Base-by-base conservation (phyloP, 2,888 invertebrate species). In the Sicus ferrugineus region DNA sequence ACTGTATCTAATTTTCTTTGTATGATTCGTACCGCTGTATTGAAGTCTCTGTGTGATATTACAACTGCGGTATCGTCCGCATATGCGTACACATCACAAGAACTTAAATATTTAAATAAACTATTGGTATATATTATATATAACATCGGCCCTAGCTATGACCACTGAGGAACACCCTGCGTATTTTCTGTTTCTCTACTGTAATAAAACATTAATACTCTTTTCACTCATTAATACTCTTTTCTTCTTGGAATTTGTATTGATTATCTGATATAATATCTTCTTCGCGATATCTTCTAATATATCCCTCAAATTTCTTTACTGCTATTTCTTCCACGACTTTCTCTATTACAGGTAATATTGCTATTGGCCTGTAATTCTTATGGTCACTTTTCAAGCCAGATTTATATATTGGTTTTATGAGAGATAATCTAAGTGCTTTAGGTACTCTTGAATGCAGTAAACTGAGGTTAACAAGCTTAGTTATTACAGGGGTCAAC, bases 121-220 rank as follows among this genome's bases (percentile, higher is more conserved):
- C n/a, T 19, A n/a, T 62, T 62, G 11, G 62, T 16, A 46, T 62
- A 62, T 5, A 46, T 16, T 9, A 68, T 38, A n/a, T 26, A 63
- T 28, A 54, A 21, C 30, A 68, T 46, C n/a, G 68, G 65, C 9
- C 42, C 65, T 4, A 70, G 56, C n/a, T 70, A 64, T 2, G 67
- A 67, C 16, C 64, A 67, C 11, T 70, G 70, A 34, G 70, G 70
- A 2, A 70, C 70, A 11, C 66, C 71, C 46, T 38, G 50, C 2
- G 26, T 28, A 28, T 42, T 26, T 2, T 56, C 7, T 3, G 30
- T 28, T 48, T 63, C 38, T 0, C 26, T 6, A 46, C 63, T 67
- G 6, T 38, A 4, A 9, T 31, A 11, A 58, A 2, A 9, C 70
- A 62, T 1, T 67, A 34, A 2, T 26, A 23, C 2, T 48, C n/a